phyloP scores from a whole-genome alignment of 30 jellyfish, hydroid and myxozoan genomes.

The Clytia hemisphaerica region DNA sequence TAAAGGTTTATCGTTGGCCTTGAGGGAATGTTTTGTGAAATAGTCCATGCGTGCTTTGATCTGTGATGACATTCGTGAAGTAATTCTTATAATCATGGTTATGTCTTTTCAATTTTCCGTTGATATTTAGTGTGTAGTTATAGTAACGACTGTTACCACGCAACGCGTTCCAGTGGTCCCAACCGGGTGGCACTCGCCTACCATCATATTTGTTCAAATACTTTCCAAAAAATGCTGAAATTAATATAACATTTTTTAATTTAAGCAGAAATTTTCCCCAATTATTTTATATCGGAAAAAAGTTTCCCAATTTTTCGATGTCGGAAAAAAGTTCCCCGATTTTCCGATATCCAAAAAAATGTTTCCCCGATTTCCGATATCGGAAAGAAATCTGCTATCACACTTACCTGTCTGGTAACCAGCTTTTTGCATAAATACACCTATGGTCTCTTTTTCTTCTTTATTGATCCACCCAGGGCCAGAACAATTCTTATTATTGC shows the following conservation, averaged over 20 bases:
- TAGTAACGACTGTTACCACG: constrained; percentile 69
- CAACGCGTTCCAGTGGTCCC: constrained; percentile 79
- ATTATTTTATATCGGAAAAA: too few species aligned
- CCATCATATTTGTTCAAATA: constrained; percentile 69
- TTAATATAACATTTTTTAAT: neutral
- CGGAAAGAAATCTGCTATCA: too few species aligned
- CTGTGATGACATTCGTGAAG: constrained; percentile 65
- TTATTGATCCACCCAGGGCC: constrained; percentile 59
- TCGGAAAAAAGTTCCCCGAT: too few species aligned
- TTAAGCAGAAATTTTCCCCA: too few species aligned
- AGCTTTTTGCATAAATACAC: constrained; percentile 52
- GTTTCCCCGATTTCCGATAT: too few species aligned
- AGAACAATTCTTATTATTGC: constrained; percentile 61
- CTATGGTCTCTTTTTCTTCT: constrained; percentile 51
- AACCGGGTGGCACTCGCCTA: constrained; percentile 81
- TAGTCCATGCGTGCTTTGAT: constrained; percentile 40
- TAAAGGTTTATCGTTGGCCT: constrained; percentile 40
- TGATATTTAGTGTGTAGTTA: constrained; percentile 59
- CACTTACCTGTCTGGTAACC: constrained; percentile 79
- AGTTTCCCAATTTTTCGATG: too few species aligned
- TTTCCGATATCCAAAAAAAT: too few species aligned
- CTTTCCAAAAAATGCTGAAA: constrained; percentile 74
- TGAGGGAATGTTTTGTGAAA: constrained; percentile 40
- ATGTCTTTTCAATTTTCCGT: constrained; percentile 46
- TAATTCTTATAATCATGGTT: constrained; percentile 55